Percentiles rank a stretch among this genome's conserved stretches.
Evolutionary conservation across 2,888 invertebrate genomes (phyloP).

Genomic region (Gymnocheta viridis): DNA sequence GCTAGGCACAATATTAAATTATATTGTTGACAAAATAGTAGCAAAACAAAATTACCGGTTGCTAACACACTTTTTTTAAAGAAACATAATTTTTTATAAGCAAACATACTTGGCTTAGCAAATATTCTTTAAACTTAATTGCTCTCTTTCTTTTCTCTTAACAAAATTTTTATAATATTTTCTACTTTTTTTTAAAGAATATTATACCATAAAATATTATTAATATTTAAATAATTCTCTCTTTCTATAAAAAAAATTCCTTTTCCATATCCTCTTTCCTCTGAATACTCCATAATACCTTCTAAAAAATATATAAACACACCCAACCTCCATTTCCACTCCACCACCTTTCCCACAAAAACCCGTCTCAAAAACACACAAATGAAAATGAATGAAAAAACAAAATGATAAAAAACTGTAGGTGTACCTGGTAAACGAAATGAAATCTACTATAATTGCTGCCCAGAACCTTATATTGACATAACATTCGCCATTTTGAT

Average conservation of each 20-base stretch:
- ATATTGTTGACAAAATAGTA: too few species aligned
- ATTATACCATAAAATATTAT: constrained; percentile 61
- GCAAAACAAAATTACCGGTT: too few species aligned
- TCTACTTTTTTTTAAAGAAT: not conserved
- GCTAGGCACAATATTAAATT: too few species aligned
- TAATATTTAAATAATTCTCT: constrained; percentile 64
- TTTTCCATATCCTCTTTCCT: constrained; percentile 14
- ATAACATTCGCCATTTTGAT: constrained; percentile 98
- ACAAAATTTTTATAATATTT: not conserved
- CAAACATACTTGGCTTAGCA: constrained; percentile 37
- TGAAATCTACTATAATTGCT: constrained; percentile 97
- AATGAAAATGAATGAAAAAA: constrained; percentile 46
- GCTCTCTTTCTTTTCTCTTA: not conserved
- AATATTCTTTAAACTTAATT: not conserved
- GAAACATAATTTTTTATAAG: not conserved
- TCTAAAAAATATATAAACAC: not conserved
- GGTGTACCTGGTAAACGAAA: constrained; percentile 97
- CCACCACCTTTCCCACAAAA: not conserved
- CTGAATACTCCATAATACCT: not conserved
- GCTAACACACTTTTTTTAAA: not conserved
- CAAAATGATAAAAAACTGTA: constrained; percentile 78
- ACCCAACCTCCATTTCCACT: not conserved
- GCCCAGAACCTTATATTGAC: constrained; percentile 98
- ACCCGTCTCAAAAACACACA: not conserved
- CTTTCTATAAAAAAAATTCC: constrained; percentile 48